Evolutionary conservation across 2,888 invertebrate genomes (phyloP), one percentile per base, ranked within the genome.

Genomic region (Synergus umbraculus): DNA sequence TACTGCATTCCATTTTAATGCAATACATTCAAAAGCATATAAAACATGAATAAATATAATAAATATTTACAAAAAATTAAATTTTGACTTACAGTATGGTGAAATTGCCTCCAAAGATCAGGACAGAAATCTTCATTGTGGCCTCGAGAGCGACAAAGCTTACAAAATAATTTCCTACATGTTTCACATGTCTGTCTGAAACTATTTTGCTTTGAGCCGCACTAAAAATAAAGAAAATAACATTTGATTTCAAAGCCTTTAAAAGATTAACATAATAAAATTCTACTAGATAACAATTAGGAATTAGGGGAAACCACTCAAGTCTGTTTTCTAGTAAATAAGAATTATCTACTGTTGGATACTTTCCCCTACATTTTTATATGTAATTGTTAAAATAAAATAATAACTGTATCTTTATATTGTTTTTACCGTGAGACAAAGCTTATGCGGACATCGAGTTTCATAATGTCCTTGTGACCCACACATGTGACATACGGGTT

Each of bases 101-200:
- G 96, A 92, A 96, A 96, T 79, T 96, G 93, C 76, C 96, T 94
- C 96, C 96, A 96, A 64, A 95, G 92, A 91, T 96, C 96, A 0
- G 96, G 96, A 86, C 96, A 96, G 88, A 93, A 92, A 37, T 93
- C 92, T 69, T 93, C 87, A 12, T 93, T 92, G 89, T 96, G 96
- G 0, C 96, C 96, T 43, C 87, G 86, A 85, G 94, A 93, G 77
- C 93, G 93, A 89, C 96, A 96, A 87, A 95, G 93, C 10, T 90
- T 92, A 88, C 96, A 96, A 8, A 89, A 88, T 2, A 93, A 81
- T 54, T 89, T 88, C 73, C 89, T 88, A 93, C 94, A 94, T 82
- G 91, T 87, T 76, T 93, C 92, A 87, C 96, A 96, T 83, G 94
- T 93, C 82, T 88, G 87, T 77, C 87, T 84, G 80, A 86, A 92